These are phyloP conservation scores for Hipparchia semele DNA, from an alignment of 2,888 invertebrate species.

Conservation along the genomic window DNA sequence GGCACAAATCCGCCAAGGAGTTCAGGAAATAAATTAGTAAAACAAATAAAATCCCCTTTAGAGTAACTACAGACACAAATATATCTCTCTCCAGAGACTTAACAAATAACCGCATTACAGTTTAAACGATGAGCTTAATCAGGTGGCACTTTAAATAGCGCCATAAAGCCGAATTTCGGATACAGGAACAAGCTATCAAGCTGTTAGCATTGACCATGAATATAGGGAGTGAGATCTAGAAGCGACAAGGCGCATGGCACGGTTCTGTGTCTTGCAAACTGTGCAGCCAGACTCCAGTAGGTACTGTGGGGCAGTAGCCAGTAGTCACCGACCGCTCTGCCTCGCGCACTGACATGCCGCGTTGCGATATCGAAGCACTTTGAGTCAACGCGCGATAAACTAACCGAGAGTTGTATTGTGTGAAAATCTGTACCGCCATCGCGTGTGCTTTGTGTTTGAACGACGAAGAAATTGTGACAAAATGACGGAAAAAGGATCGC, in stretches of 20 bases:
- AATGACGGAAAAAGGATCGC: conserved; percentile 49
- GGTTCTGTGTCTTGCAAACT: conserved; percentile 38
- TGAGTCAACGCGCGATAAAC: conserved; percentile 44
- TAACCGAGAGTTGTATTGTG: conserved; percentile 40
- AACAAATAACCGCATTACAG: conserved; percentile 9
- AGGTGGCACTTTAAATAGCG: not conserved
- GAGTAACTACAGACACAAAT: not conserved
- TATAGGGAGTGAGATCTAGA: conserved; percentile 46
- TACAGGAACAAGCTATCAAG: conserved; percentile 50
- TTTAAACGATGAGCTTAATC: conserved; percentile 14
- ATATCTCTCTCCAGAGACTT: conserved; percentile 20
- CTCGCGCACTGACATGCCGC: conserved; percentile 69
- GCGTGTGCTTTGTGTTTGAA: conserved; percentile 48
- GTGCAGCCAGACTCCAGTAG: conserved; percentile 48
- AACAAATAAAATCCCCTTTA: conserved; percentile 8
- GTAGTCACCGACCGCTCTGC: conserved; percentile 62
- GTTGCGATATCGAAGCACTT: conserved; percentile 42
- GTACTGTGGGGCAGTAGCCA: conserved; percentile 4
- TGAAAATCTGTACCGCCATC: conserved; percentile 35
- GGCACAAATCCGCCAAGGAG: conserved; percentile 18
- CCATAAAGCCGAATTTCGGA: conserved; percentile 46
- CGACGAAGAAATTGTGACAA: conserved; percentile 42
- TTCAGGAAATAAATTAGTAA: conserved; percentile 10
- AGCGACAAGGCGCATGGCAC: conserved; percentile 52
- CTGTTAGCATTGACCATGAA: conserved; percentile 71